Conservation (phyloP, 64 coral and sea anemone species). For the Stichodactyla helianthus region DNA sequence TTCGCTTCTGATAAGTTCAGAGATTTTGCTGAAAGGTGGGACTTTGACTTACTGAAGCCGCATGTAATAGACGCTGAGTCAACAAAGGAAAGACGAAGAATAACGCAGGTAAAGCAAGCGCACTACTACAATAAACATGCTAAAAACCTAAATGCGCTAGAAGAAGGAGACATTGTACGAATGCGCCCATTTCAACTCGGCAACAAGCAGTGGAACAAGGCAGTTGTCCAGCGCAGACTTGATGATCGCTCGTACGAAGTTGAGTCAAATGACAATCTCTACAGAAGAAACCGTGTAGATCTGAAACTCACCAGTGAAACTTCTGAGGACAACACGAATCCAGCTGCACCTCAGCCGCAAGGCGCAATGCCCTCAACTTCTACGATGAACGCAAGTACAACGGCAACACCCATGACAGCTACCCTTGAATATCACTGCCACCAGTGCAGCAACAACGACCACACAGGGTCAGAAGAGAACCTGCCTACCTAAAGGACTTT, state of each 20-base stretch:
- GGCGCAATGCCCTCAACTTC: not conserved
- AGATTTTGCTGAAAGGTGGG: conserved; percentile 21
- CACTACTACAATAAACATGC: conserved; percentile 49
- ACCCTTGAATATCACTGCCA: not conserved
- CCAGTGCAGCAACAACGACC: not conserved
- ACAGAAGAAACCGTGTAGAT: conserved; percentile 11
- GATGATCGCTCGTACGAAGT: conserved; percentile 12
- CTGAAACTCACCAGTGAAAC: not conserved
- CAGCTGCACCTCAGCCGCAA: not conserved
- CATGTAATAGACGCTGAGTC: too few species aligned
- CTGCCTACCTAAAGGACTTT: conserved; percentile 32
- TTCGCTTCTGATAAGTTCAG: conserved; percentile 23
- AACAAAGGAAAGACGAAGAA: conserved; percentile 18
- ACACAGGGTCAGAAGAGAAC: not conserved
- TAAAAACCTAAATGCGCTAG: conserved; percentile 33
- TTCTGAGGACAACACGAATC: not conserved
- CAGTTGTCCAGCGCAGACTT: not conserved
- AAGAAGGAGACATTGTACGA: conserved; percentile 37
- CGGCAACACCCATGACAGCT: not conserved
- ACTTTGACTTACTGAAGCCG: too few species aligned
- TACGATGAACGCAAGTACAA: not conserved
- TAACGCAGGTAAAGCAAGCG: conserved; percentile 24
- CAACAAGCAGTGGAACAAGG: conserved; percentile 11
- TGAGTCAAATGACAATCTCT: not conserved
- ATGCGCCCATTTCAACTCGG: conserved; percentile 9